A percentile compares a stretch with the other conserved stretches of the same genome.
These are phyloP conservation scores for Oryzias javanicus DNA, from an alignment of 2,113 vertebrate species.

Conservation along the genomic window DNA sequence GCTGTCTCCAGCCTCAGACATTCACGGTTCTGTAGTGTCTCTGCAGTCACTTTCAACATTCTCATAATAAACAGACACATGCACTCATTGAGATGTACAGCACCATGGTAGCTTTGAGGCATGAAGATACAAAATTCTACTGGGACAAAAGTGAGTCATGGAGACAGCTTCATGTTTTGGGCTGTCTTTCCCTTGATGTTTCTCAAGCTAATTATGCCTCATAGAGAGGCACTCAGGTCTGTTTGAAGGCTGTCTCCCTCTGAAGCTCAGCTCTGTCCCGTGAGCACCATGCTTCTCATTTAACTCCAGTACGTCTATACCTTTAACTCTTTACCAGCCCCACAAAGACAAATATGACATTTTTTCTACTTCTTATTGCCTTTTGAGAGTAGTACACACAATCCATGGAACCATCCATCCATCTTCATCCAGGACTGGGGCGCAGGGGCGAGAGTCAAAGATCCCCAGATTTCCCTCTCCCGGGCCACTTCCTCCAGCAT, in stretches of 20 bases:
- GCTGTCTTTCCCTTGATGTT: constrained; percentile 60
- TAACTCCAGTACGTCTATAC: constrained; percentile 49
- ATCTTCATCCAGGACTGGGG: too few relatives aligned
- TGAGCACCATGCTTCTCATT: constrained; percentile 31
- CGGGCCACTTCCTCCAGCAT: too few relatives aligned
- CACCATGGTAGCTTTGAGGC: constrained; percentile 19
- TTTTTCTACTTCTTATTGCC: too few relatives aligned
- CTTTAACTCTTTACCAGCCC: background rate
- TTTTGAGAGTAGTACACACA: too few relatives aligned
- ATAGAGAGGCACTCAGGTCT: constrained; percentile 44
- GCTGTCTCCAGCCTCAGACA: constrained; percentile 18
- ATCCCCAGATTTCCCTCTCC: too few relatives aligned
- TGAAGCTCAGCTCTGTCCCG: constrained; percentile 28
- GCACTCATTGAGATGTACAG: background rate
- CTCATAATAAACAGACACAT: constrained; percentile 9
- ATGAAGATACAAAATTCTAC: constrained; percentile 37
- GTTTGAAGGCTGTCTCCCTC: constrained; percentile 53
- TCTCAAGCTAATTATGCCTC: constrained; percentile 59
- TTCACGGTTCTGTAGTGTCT: constrained; percentile 12
- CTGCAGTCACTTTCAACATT: constrained; percentile 4
- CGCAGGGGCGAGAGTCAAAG: too few relatives aligned
- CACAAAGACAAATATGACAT: too few relatives aligned
- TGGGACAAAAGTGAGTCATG: constrained; percentile 59
- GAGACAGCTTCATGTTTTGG: constrained; percentile 55
- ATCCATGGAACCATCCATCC: too few relatives aligned